Base-by-base conservation (phyloP, 1,140 invertebrate genomes). In the Drosophila asahinai region DNA sequence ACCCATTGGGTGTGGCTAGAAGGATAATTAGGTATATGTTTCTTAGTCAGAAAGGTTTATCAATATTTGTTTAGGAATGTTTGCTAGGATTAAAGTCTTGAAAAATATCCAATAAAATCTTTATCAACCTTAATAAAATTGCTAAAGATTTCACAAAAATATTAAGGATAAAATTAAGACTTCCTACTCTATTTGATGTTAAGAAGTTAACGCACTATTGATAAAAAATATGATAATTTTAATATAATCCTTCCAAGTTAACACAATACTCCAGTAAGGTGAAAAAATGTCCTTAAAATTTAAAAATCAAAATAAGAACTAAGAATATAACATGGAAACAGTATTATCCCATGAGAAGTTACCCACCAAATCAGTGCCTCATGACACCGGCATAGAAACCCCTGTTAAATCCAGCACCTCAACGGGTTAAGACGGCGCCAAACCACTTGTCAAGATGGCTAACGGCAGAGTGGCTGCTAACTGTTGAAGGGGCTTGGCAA, bases 391-490 rank as follows among this genome's bases (percentile, higher is more conserved):
- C 19, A 57, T 25, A 25, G 30, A 63, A 48, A 45, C 55, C 36
- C 19, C 40, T 47, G n/a, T 19, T 17, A 73, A 59, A 73, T 30
- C 47, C 68, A 1, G 40, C 12, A 25, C 30, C 55, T 73, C 71
- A 79, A 58, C 33, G 75, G 76, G 76, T 79, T 79, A 79, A 79
- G 76, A 54, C 58, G 83, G 83, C 83, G 80, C 80, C 83, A 89
- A 87, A 80, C 81, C 84, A 87, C 84, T 87, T 87, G 84, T 84
- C 84, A 87, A 87, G 86, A 89, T 89, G 83, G 83, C 81, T 86
- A 87, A 78, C 75, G 74, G 83, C 80, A 80, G 71, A 87, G 80
- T 81, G 77, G 62, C 62, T 68, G 75, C 64, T 77, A 77, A 66
- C 61, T 71, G 67, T 71, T 71, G 74, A 64, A 73, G 73, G 17